phyloP scores from a whole-genome alignment of 2,797 vertebrate genomes.

The Benthosema pterotum region DNA sequence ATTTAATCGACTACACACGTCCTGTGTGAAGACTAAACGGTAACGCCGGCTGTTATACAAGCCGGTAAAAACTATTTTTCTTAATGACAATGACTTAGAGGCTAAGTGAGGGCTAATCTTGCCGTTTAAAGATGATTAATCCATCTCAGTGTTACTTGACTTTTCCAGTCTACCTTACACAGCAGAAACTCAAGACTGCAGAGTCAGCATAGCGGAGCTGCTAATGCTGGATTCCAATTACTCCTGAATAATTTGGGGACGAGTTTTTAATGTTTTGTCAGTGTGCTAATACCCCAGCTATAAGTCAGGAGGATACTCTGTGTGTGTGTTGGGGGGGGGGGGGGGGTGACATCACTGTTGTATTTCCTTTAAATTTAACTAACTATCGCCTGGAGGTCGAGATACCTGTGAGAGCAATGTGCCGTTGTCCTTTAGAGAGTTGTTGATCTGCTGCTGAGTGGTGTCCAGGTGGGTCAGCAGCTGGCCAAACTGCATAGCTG shows the following conservation, averaged over 20 bases:
- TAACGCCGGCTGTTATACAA: too few relatives aligned
- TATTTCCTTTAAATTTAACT: neutral
- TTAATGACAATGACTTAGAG: too few relatives aligned
- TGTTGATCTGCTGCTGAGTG: conserved; percentile 92
- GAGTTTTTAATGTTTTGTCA: neutral
- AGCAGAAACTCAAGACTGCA: neutral
- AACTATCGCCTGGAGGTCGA: neutral
- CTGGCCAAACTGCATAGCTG: conserved; percentile 95
- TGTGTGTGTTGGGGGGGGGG: too few relatives aligned
- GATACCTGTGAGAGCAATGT: conserved; percentile 87
- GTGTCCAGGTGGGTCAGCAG: conserved; percentile 93
- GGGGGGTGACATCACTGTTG: too few relatives aligned
- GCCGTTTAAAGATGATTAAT: too few relatives aligned
- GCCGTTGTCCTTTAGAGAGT: conserved; percentile 89
- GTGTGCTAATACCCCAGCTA: neutral
- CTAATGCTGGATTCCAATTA: neutral
- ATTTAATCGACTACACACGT: too few relatives aligned
- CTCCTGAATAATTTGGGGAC: neutral
- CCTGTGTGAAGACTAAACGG: too few relatives aligned
- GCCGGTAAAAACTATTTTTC: too few relatives aligned
- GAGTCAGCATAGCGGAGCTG: too few relatives aligned
- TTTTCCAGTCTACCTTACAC: neutral
- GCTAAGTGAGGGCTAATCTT: too few relatives aligned
- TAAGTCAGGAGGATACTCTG: neutral
- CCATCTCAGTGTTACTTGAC: too few relatives aligned